A percentile compares a stretch with the other conserved stretches of the same genome.
Conservation (phyloP, 1,140 invertebrate species). For the Dufourea novaeangliae region DNA sequence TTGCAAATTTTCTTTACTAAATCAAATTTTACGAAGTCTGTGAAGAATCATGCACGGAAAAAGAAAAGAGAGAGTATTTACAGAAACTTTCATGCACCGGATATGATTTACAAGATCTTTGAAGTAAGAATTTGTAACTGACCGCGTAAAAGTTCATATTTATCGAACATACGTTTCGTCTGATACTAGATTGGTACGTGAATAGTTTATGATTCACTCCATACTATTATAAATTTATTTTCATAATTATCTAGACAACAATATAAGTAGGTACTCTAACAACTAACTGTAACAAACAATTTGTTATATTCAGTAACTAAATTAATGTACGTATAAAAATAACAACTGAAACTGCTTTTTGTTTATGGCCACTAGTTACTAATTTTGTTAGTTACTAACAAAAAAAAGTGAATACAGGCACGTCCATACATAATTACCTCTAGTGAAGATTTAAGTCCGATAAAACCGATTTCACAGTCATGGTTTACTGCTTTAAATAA, state of each 20-base stretch:
- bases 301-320: too few species aligned
- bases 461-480: neutral
- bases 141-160: neutral
- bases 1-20: neutral
- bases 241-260: too few species aligned
- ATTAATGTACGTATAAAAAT: too few species aligned
- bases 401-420: neutral
- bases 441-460: neutral
- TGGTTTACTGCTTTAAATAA: neutral
- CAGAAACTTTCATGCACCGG: constrained; percentile 37
- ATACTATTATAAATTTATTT: neutral
- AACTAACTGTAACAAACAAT: neutral
- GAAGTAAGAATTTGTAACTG: neutral
- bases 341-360: too few species aligned
- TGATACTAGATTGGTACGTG: neutral
- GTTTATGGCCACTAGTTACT: neutral
- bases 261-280: too few species aligned
- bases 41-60: constrained; percentile 38
- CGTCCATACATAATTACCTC: neutral
- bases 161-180: neutral
- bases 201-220: neutral
- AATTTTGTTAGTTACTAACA: neutral
- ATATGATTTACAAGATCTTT: constrained; percentile 2
- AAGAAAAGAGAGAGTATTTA: constrained; percentile 26
- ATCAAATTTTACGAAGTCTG: constrained; percentile 3